These are phyloP conservation scores for Dasypogon diadema DNA, from an alignment of 2,888 invertebrate species.

Conservation along the genomic window DNA sequence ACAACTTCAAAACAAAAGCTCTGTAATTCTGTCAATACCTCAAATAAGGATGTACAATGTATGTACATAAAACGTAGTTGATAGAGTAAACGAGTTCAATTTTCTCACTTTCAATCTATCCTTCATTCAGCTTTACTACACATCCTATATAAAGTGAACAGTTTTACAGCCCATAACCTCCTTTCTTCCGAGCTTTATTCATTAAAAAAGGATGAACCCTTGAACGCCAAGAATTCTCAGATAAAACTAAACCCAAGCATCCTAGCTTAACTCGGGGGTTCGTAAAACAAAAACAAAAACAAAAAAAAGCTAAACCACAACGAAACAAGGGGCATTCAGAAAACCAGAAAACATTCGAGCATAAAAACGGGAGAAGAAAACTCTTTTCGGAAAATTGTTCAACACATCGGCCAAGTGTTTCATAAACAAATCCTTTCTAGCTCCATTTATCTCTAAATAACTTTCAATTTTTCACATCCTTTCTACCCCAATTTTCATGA, in stretches of 20 bases:
- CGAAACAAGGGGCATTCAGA: conserved; percentile 21
- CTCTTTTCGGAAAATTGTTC: conserved; percentile 22
- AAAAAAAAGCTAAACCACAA: conserved; percentile 4
- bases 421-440: conserved; percentile 54
- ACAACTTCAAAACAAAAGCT: no score
- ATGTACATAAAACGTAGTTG: no score
- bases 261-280: neutral
- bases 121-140: no score
- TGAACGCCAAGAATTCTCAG: conserved; percentile 4
- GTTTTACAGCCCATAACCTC: no score
- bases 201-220: neutral
- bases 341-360: conserved; percentile 19
- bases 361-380: conserved; percentile 1
- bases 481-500: conserved; percentile 31
- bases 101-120: no score
- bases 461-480: conserved; percentile 54
- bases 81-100: no score
- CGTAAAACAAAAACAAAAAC: neutral
- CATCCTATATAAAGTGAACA: no score
- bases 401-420: conserved; percentile 53
- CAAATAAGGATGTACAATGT: no score
- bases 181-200: neutral
- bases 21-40: no score
- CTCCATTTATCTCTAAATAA: conserved; percentile 55
- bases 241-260: neutral